Percentiles rank a stretch among this genome's conserved stretches.
Evolutionary conservation across 1,140 invertebrate genomes (phyloP).

Genomic region (Heterodera carotae): DNA sequence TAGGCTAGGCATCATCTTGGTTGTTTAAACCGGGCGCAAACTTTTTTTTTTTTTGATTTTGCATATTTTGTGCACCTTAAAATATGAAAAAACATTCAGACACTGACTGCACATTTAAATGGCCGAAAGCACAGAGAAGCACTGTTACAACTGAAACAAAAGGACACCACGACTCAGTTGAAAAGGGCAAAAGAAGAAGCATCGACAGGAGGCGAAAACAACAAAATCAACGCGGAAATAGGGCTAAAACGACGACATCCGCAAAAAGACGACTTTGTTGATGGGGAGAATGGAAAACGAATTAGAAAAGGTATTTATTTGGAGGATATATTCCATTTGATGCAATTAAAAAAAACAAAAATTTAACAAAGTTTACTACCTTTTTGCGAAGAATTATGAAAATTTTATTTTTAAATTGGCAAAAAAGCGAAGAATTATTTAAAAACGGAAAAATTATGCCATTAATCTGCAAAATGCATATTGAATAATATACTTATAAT

Average conservation of each 20-base stretch:
- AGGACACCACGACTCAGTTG: too few species aligned
- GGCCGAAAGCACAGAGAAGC: slow-evolving; percentile 39
- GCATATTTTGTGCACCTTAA: too few species aligned
- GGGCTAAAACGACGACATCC: background rate
- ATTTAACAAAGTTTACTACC: too few species aligned
- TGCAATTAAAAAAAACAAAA: too few species aligned
- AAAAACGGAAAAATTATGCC: too few species aligned
- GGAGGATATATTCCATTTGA: slow-evolving; percentile 16
- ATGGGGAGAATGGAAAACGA: background rate
- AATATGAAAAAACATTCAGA: slow-evolving; percentile 13
- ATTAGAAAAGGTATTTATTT: slow-evolving; percentile 14
- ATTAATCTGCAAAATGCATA: too few species aligned
- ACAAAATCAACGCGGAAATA: background rate
- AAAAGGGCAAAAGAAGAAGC: slow-evolving; percentile 22
- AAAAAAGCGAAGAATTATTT: too few species aligned
- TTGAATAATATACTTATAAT: too few species aligned
- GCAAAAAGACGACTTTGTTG: background rate
- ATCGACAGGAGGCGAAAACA: background rate
- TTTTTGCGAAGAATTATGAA: too few species aligned
- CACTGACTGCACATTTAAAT: slow-evolving; percentile 34
- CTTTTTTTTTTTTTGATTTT: too few species aligned
- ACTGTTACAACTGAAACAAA: slow-evolving; percentile 28
- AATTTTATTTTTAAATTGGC: slow-evolving; percentile 19
- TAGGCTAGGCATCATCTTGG: too few species aligned
- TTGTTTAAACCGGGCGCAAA: too few species aligned